Conservation (phyloP, 2,888 invertebrate genomes). For the Ariolimax columbianus region DNA sequence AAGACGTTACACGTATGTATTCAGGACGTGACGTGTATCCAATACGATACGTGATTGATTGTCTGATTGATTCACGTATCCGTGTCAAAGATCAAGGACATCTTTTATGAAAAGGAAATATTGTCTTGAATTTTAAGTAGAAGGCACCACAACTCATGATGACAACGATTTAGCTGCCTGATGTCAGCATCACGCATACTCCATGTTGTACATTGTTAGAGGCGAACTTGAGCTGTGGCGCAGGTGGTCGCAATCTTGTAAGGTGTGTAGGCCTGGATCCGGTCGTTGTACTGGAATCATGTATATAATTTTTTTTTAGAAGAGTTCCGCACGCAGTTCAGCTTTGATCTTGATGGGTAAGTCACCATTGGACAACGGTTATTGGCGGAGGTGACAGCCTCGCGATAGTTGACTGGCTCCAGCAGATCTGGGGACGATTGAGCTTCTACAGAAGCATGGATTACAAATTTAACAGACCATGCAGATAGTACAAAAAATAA, state of each 20-base stretch:
- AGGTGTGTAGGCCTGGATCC: not conserved
- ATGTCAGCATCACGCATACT: constrained; percentile 15
- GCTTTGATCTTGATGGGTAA: not conserved
- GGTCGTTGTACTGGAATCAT: constrained; percentile 9
- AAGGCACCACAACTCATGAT: too few relatives aligned
- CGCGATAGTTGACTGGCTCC: not conserved
- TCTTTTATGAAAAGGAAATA: too few relatives aligned
- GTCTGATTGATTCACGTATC: too few relatives aligned
- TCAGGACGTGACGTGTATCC: too few relatives aligned
- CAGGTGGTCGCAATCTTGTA: not conserved
- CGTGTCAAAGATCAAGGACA: too few relatives aligned
- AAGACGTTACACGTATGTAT: too few relatives aligned
- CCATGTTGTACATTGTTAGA: not conserved
- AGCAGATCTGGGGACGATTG: not conserved
- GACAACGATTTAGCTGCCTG: too few relatives aligned
- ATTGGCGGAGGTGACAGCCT: not conserved
- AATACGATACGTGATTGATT: too few relatives aligned
- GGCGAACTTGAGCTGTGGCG: not conserved
- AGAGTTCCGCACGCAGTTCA: not conserved
- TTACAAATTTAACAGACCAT: not conserved
- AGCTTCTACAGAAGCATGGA: not conserved
- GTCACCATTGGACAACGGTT: not conserved
- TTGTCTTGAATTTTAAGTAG: too few relatives aligned
- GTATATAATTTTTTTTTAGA: not conserved
- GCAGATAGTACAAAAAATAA: not conserved